A percentile compares a stretch with the other conserved stretches of the same genome.
Conservation (phyloP, 2,888 invertebrate species). For the Bellardia pandia region DNA sequence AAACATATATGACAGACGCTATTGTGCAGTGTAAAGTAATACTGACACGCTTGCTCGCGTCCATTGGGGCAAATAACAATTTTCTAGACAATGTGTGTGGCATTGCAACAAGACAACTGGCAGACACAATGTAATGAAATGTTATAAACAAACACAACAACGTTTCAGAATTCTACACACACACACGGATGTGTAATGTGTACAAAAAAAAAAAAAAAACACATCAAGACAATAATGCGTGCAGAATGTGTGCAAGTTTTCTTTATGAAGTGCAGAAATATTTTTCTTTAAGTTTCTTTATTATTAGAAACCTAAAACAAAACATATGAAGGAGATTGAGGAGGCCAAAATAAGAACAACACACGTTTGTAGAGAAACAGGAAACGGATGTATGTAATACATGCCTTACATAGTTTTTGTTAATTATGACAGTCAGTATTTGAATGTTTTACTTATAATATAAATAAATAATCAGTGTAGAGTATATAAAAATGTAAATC, state of each 20-base stretch:
- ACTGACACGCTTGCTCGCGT: conserved; percentile 39
- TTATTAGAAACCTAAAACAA: neutral
- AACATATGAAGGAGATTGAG: no score
- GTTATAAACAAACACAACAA: no score
- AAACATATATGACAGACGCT: no score
- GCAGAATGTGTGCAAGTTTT: no score
- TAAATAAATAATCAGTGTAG: no score
- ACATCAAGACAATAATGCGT: no score
- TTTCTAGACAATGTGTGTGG: conserved; percentile 61
- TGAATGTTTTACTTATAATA: neutral
- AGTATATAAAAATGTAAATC: no score
- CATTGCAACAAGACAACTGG: conserved; percentile 46
- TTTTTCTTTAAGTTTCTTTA: neutral
- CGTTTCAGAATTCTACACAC: no score
- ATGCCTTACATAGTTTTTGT: conserved; percentile 18
- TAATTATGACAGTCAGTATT: conserved; percentile 35
- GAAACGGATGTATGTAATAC: conserved; percentile 16
- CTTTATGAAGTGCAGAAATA: no score
- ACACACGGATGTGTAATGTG: no score
- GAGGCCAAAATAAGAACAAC: no score
- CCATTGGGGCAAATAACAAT: conserved; percentile 66
- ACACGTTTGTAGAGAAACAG: neutral
- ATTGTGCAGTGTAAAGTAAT: conserved; percentile 32
- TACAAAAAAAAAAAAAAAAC: no score
- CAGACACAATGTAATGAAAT: conserved; percentile 13